Base-by-base conservation (phyloP, 2,113 vertebrate genomes). In the Gavialis gangeticus region DNA sequence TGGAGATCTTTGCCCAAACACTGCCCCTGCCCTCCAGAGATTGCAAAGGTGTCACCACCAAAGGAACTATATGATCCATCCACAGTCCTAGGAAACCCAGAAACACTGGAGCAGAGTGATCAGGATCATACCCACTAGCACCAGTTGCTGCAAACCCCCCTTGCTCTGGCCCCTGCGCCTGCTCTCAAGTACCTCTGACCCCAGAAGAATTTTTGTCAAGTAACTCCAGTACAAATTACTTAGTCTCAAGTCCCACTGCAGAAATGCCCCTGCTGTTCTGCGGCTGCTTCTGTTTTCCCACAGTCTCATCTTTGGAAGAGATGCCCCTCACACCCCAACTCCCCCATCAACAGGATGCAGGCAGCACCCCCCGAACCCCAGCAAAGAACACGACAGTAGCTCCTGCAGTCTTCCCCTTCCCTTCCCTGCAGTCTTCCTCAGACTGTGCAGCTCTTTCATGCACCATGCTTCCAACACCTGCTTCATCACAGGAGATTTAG, bases 251-350 rank as follows among this genome's bases (percentile, higher is more conserved):
- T 16, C 12, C 14, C 12, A 24, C 37, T 62, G 28, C 80, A 16
- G 25, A 80, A 17, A 25, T 15, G 75, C 46, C 56, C 24, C 62
- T 63, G 4, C 83, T 22, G 16, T 76, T 84, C 76, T 62, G 69
- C 17, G 4, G 5, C 62, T 37, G 67, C 76, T n/a, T 24, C 67
- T 83, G 54, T 14, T 84, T 60, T 34, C 76, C 17, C 18, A 13
- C 4, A 0, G 12, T 14, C 1, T 1, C 3, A 13, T 28, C 25
- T 1, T 59, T 13, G 22, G 18, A 27, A 57, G 67, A 92, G 67
- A 37, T 54, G 66, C 15, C 0, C n/a, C 85, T 76, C 17, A 67
- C 67, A 62, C 5, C 67, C 34, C 66, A 69, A 0, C 6, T 30
- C 60, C 75, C 81, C 76, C n/a, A 67, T 56, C 59, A 67, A 57